Conservation (phyloP, 2,888 invertebrate genomes). For the Eilema depressum region DNA sequence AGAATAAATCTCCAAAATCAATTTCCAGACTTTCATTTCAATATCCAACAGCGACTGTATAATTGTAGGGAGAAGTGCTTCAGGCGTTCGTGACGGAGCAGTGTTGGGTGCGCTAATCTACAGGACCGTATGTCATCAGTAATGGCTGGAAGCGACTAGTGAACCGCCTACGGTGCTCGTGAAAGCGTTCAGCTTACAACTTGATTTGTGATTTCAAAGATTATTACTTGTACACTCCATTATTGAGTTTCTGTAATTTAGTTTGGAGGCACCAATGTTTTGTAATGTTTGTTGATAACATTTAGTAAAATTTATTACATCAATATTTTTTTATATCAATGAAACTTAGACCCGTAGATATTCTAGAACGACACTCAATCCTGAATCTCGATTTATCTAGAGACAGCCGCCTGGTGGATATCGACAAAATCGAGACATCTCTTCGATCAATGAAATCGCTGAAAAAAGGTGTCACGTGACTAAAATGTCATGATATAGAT, state of each 20-base stretch:
- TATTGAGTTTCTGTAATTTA: constrained; percentile 76
- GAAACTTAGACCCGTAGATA: too few species aligned
- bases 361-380: too few species aligned
- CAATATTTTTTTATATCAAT: too few species aligned
- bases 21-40: constrained; percentile 3
- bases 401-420: too few species aligned
- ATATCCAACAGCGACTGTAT: constrained; percentile 13
- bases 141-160: constrained; percentile 79
- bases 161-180: constrained; percentile 81
- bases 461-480: too few species aligned
- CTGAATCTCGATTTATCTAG: too few species aligned
- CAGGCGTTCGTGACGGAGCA: constrained; percentile 33
- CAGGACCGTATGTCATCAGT: constrained; percentile 56
- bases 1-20: not conserved
- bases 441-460: too few species aligned
- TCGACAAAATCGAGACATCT: too few species aligned
- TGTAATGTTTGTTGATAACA: constrained; percentile 48
- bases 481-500: too few species aligned
- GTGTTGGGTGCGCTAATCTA: constrained; percentile 30
- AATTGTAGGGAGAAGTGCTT: constrained; percentile 19
- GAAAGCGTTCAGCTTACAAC: constrained; percentile 81
- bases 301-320: constrained; percentile 23
- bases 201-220: constrained; percentile 85
- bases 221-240: constrained; percentile 76
- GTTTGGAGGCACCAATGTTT: constrained; percentile 64